These are phyloP conservation scores for Spinus olivaceus DNA, from an alignment of 2,797 vertebrate genomes.

Conservation along the genomic window DNA sequence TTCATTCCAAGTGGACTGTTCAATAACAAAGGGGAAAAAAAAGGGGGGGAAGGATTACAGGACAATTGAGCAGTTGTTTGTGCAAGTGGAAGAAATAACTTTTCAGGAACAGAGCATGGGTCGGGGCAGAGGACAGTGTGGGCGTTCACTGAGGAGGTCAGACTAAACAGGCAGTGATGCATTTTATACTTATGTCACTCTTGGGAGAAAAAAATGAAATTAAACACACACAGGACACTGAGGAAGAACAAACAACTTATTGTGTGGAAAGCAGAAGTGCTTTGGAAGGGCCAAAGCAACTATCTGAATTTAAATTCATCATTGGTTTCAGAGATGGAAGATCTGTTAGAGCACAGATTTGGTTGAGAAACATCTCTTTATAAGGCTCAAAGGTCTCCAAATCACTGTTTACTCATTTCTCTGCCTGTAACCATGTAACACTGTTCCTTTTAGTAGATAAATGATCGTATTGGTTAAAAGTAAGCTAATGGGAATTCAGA, in stretches of 20 bases:
- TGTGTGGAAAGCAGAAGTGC: slow-evolving; percentile 56
- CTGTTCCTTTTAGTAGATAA: neutral
- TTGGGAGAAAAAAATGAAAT: slow-evolving; percentile 68
- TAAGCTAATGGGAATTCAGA: neutral
- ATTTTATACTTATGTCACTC: slow-evolving; percentile 59
- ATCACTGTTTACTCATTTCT: neutral
- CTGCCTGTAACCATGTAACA: neutral
- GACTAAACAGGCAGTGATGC: slow-evolving; percentile 72
- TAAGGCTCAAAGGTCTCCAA: slow-evolving; percentile 41
- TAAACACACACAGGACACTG: slow-evolving; percentile 45
- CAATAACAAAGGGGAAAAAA: neutral
- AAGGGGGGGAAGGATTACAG: neutral
- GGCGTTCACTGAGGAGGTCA: slow-evolving; percentile 68
- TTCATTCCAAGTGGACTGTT: neutral
- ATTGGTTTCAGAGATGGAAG: neutral
- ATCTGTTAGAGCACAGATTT: neutral
- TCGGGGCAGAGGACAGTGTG: slow-evolving; percentile 52
- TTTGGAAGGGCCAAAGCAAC: slow-evolving; percentile 8
- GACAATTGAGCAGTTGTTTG: slow-evolving; percentile 60
- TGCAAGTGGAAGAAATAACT: slow-evolving; percentile 65
- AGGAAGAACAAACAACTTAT: slow-evolving; percentile 66
- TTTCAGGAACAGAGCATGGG: slow-evolving; percentile 60
- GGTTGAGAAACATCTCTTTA: neutral
- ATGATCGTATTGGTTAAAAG: neutral
- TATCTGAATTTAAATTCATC: slow-evolving; percentile 20